phyloP scores from a whole-genome alignment of 2,797 vertebrate species.

The Malurus leucopterus region DNA sequence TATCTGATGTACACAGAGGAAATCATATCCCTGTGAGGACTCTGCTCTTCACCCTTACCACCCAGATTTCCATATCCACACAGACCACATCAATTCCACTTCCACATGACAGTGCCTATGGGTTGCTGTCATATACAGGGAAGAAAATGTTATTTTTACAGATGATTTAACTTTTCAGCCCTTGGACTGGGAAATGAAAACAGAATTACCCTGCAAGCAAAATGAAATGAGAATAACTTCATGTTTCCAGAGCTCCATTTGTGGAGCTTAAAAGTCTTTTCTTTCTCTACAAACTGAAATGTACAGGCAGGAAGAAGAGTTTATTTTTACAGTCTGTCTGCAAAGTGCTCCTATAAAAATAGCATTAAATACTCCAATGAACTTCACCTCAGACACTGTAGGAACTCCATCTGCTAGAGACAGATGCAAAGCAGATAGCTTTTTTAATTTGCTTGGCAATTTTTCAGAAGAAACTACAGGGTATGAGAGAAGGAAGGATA shows the following conservation, averaged over 20 bases:
- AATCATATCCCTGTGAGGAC: not conserved
- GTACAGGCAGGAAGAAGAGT: not conserved
- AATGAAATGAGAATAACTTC: not conserved
- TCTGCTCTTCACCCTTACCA: not conserved
- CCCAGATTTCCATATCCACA: not conserved
- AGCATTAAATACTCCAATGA: not conserved
- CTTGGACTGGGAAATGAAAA: not conserved
- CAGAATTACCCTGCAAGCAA: not conserved
- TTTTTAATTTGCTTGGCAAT: not conserved
- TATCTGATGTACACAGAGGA: not conserved
- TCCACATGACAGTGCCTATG: not conserved
- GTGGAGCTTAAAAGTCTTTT: not conserved
- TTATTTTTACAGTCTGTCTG: slow-evolving; percentile 6
- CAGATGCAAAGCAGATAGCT: slow-evolving; percentile 4
- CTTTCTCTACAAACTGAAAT: not conserved
- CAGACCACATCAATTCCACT: not conserved
- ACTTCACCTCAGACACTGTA: not conserved
- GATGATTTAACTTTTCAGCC: slow-evolving; percentile 1
- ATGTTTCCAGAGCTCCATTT: not conserved
- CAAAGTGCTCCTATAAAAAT: not conserved
- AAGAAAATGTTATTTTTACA: slow-evolving; percentile 25
- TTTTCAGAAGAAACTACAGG: not conserved
- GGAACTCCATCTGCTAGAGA: slow-evolving; percentile 24
- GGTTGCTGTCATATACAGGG: not conserved
- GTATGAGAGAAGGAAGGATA: not conserved